Evolutionary conservation across 1,140 invertebrate species (phyloP).

Genomic region (Calliopsis andreniformis): DNA sequence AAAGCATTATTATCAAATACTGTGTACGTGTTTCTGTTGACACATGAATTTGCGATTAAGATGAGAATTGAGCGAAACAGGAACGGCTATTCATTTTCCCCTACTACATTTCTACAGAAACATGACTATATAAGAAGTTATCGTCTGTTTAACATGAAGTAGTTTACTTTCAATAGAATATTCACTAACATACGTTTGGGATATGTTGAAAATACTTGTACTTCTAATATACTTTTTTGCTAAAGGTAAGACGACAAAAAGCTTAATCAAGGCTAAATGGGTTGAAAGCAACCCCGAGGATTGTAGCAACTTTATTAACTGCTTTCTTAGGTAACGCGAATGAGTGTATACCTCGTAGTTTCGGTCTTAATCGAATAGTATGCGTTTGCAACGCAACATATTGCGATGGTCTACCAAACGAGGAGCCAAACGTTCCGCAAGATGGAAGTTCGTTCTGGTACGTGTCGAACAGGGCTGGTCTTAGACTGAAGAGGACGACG

Average conservation of each 20-base stretch:
- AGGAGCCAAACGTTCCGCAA: slow-evolving; percentile 64
- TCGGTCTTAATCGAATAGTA: slow-evolving; percentile 83
- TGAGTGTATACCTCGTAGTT: slow-evolving; percentile 77
- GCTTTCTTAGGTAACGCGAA: slow-evolving; percentile 44
- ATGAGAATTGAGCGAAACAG: too few species aligned
- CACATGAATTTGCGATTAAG: too few species aligned
- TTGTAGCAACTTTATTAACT: too few species aligned
- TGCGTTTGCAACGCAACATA: slow-evolving; percentile 93
- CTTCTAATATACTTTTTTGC: background rate
- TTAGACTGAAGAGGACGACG: slow-evolving; percentile 69
- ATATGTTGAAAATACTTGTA: background rate
- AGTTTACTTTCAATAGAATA: background rate
- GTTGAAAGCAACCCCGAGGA: too few species aligned
- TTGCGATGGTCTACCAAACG: slow-evolving; percentile 87
- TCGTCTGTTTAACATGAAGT: background rate
- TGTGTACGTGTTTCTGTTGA: too few species aligned
- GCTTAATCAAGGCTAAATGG: too few species aligned
- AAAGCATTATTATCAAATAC: too few species aligned
- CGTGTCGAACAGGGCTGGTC: slow-evolving; percentile 82
- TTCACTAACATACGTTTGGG: background rate
- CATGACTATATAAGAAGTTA: background rate
- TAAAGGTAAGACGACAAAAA: background rate
- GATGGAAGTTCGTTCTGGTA: slow-evolving; percentile 82
- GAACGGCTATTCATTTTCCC: too few species aligned
- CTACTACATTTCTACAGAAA: too few species aligned